Percentiles rank a stretch among this genome's conserved stretches.
phyloP scores from a whole-genome alignment of 2,888 invertebrate genomes.

The Eutolmus rufibarbis region DNA sequence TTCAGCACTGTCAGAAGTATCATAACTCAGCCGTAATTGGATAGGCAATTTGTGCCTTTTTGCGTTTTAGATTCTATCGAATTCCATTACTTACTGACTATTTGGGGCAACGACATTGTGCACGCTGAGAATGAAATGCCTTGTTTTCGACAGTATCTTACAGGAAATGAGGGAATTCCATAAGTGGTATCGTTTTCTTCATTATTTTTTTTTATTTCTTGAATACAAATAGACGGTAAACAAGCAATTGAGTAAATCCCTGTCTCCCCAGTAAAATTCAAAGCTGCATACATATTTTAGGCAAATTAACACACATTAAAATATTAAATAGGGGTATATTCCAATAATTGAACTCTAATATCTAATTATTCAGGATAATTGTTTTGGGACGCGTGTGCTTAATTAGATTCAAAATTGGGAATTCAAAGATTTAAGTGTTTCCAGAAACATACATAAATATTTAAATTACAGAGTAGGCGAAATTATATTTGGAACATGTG shows the following conservation, averaged over 20 bases:
- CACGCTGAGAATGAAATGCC: constrained; percentile 12
- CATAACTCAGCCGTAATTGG: constrained; percentile 19
- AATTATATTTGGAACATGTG: background rate
- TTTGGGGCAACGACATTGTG: background rate
- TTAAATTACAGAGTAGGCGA: background rate
- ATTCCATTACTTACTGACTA: background rate
- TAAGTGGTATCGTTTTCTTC: background rate
- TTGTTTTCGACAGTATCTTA: background rate
- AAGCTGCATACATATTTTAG: too few species aligned
- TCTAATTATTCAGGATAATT: background rate
- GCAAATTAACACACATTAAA: background rate
- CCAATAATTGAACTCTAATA: background rate
- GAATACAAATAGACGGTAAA: background rate
- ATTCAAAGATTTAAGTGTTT: background rate
- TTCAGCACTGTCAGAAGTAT: constrained; percentile 1
- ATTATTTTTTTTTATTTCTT: background rate
- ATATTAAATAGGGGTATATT: background rate
- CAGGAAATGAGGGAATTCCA: background rate
- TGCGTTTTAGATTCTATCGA: background rate
- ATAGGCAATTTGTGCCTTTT: background rate
- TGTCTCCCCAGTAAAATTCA: background rate
- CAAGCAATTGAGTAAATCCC: background rate
- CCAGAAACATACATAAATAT: background rate
- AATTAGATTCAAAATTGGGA: background rate
- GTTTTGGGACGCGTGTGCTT: background rate